Evolutionary conservation across 2,113 vertebrate genomes (phyloP), one percentile per base, ranked within the genome.

Genomic region (Toxotes chatareus): DNA sequence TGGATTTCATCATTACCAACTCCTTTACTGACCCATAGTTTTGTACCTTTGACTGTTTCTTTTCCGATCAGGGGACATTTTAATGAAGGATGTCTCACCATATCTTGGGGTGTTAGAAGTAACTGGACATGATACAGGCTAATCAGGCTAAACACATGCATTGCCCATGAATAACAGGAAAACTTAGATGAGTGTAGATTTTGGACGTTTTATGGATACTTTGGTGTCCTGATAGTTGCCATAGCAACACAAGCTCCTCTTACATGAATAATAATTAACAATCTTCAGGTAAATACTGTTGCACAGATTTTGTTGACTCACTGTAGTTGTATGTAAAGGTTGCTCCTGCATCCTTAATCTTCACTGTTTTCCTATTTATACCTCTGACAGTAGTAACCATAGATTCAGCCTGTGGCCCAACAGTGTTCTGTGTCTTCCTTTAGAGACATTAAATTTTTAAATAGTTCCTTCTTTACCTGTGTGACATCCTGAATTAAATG

Each of bases 81-180:
- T 49, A 84, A 87, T 73, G 34, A 79, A 66, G 68, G 70, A 72
- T 88, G 64, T 87, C 72, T 76, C 70, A 53, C 23, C n/a, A 21
- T 40, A 44, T 55, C 0, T 73, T 68, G 13, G 73, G 21, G 38
- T 1, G 7, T 68, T 49, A 7, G 1, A 69, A 49, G 17, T 32
- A 32, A 72, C 16, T 6, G 6, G 9, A 73, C 4, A 21, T n/a
- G 17, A 42, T 65, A 14, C n/a, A 23, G 27, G 47, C 13, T 56
- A 13, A 49, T 19, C 17, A 56, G 17, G 10, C 57, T 3, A 64
- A 42, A 1, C 1, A 32, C 6, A 63, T n/a, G 36, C 36, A 59
- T 60, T 16, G 19, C 11, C 0, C 44, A 4, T 40, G 12, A 47
- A 49, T 17, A 49, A 19, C 46, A 49, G 16, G 16, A 31, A 40